These are phyloP conservation scores for Caerostris extrusa DNA, from an alignment of 1,140 invertebrate genomes.

Conservation along the genomic window DNA sequence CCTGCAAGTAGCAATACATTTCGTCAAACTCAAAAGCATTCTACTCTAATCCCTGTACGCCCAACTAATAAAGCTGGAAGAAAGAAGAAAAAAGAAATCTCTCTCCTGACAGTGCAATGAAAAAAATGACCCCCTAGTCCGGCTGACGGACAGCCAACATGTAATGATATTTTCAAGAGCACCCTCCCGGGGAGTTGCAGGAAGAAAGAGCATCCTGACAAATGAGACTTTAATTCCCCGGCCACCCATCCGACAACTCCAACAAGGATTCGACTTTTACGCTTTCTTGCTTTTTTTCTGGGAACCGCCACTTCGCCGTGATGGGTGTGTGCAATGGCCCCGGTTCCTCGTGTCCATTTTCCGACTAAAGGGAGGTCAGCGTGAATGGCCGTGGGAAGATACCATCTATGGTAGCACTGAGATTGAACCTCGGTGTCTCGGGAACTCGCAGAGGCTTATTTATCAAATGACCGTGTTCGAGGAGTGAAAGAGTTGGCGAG, in stretches of 20 bases:
- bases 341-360: neutral
- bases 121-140: neutral
- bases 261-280: constrained; percentile 12
- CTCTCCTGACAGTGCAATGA: neutral
- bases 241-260: neutral
- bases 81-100: neutral
- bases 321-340: constrained; percentile 15
- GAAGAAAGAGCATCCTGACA: constrained; percentile 47
- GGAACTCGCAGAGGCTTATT: neutral
- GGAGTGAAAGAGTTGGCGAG: neutral
- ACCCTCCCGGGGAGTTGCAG: neutral
- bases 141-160: constrained; percentile 15
- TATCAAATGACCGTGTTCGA: neutral
- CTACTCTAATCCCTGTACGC: too few relatives aligned
- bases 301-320: constrained; percentile 6
- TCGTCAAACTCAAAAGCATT: too few relatives aligned
- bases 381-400: neutral
- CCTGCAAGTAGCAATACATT: too few relatives aligned
- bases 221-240: constrained; percentile 60
- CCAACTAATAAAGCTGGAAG: too few relatives aligned
- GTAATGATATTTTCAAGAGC: constrained; percentile 38
- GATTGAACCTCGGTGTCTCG: neutral
- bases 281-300: neutral
- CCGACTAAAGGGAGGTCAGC: neutral
- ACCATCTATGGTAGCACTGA: neutral